Conservation (phyloP, 2,113 vertebrate genomes). For the Ptyas mucosa region DNA sequence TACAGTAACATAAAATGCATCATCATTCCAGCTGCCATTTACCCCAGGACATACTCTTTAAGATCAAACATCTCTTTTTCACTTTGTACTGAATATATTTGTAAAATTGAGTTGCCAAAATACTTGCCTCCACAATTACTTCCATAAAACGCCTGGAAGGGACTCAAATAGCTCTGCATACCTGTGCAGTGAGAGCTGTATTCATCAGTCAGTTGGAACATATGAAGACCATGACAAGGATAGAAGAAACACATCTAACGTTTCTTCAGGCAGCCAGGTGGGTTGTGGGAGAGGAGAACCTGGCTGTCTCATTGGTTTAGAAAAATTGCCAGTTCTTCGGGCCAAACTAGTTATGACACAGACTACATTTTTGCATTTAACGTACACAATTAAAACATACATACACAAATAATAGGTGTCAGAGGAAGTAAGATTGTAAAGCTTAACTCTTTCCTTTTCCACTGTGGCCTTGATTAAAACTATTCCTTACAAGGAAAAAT, state of each 20-base stretch:
- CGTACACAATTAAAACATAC: not conserved
- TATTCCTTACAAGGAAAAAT: not conserved
- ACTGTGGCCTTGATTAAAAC: not conserved
- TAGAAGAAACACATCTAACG: not conserved
- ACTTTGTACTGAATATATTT: slow-evolving; percentile 3
- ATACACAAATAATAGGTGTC: not conserved
- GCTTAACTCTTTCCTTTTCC: not conserved
- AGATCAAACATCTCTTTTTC: slow-evolving; percentile 26
- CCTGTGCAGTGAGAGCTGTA: not conserved
- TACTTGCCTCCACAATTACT: slow-evolving; percentile 3
- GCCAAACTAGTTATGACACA: not conserved
- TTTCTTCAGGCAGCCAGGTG: not conserved
- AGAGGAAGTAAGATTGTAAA: not conserved
- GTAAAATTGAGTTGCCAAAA: slow-evolving; percentile 7
- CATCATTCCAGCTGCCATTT: not conserved
- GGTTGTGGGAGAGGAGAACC: not conserved
- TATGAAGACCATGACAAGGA: not conserved
- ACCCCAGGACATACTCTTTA: slow-evolving; percentile 10
- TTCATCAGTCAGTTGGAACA: not conserved
- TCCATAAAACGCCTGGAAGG: slow-evolving; percentile 25
- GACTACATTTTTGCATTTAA: not conserved
- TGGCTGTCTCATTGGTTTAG: not conserved
- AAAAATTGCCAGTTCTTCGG: not conserved
- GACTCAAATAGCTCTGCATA: slow-evolving; percentile 2
- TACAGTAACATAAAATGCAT: slow-evolving; percentile 9